phyloP scores from a whole-genome alignment of 2,797 vertebrate genomes.

The Coranthus polyacanthus region DNA sequence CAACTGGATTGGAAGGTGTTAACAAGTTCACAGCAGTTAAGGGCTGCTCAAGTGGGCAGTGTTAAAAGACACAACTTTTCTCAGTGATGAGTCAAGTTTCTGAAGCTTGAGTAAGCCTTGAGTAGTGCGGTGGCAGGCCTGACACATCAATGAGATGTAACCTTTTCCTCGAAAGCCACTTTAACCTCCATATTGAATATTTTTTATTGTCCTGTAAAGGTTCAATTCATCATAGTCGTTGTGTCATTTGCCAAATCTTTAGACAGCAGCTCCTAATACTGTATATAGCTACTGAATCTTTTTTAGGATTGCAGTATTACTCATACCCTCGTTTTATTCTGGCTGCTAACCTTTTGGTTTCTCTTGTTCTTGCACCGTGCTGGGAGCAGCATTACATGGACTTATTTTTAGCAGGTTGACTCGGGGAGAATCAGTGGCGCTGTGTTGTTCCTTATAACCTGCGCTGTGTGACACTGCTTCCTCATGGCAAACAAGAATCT shows the following conservation, averaged over 20 bases:
- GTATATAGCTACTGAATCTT: constrained; percentile 7
- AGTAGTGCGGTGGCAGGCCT: constrained; percentile 5
- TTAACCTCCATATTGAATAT: constrained; percentile 11
- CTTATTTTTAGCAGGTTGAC: constrained; percentile 82
- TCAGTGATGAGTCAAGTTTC: constrained; percentile 59
- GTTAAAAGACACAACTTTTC: constrained; percentile 61
- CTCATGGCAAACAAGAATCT: constrained; percentile 48
- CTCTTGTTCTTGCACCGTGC: constrained; percentile 52
- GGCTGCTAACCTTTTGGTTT: constrained; percentile 57
- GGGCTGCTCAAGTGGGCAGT: constrained; percentile 58
- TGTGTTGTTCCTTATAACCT: constrained; percentile 45
- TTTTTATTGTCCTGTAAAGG: constrained; percentile 2
- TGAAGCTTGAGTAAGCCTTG: constrained; percentile 35
- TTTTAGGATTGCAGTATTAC: constrained; percentile 29
- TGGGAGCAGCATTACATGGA: constrained; percentile 62
- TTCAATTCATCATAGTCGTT: too few relatives aligned
- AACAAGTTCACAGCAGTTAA: constrained; percentile 72
- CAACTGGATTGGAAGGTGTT: constrained; percentile 68
- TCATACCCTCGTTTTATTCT: constrained; percentile 51
- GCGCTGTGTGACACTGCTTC: constrained; percentile 46
- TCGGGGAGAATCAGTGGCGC: constrained; percentile 55
- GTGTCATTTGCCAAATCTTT: too few relatives aligned
- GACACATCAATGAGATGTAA: constrained; percentile 5
- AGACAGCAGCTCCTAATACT: too few relatives aligned
- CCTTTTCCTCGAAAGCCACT: constrained; percentile 18